phyloP scores from a whole-genome alignment of 2,888 invertebrate species.

The Drosophila atroscutellata region DNA sequence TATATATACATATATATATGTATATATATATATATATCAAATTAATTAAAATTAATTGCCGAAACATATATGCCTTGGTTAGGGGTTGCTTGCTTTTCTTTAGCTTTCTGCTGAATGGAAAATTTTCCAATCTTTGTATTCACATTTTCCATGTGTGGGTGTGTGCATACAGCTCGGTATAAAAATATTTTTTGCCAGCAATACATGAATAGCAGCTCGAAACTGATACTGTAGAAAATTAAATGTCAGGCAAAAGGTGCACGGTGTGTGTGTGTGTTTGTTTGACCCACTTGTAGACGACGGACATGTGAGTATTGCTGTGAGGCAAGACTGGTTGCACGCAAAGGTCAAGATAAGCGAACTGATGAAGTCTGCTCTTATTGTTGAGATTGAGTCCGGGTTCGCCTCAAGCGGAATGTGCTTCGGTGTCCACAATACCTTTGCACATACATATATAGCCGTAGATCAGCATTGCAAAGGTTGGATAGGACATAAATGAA shows the following conservation, averaged over 20 bases:
- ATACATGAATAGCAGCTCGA: conserved; percentile 14
- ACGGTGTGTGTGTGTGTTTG: background rate
- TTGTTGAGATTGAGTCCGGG: conserved; percentile 9
- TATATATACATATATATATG: conserved; percentile 22
- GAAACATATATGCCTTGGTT: conserved; percentile 61
- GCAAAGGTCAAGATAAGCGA: conserved; percentile 37
- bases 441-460: background rate
- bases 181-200: conserved; percentile 53
- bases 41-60: conserved; percentile 81
- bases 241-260: conserved; percentile 33
- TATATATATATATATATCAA: conserved; percentile 34
- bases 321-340: background rate
- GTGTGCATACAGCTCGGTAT: conserved; percentile 28
- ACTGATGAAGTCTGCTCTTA: conserved; percentile 27
- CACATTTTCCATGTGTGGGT: conserved; percentile 23
- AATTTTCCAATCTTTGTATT: conserved; percentile 47
- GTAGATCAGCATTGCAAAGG: background rate
- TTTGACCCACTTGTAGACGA: conserved; percentile 39
- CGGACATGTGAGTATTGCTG: background rate
- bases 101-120: conserved; percentile 14
- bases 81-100: conserved; percentile 17
- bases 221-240: conserved; percentile 28
- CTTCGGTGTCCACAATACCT: background rate
- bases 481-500: background rate
- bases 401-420: background rate